Evolutionary conservation across 1,140 invertebrate genomes (phyloP), one percentile per base, ranked within the genome.

Genomic region (Chymomyza costata): DNA sequence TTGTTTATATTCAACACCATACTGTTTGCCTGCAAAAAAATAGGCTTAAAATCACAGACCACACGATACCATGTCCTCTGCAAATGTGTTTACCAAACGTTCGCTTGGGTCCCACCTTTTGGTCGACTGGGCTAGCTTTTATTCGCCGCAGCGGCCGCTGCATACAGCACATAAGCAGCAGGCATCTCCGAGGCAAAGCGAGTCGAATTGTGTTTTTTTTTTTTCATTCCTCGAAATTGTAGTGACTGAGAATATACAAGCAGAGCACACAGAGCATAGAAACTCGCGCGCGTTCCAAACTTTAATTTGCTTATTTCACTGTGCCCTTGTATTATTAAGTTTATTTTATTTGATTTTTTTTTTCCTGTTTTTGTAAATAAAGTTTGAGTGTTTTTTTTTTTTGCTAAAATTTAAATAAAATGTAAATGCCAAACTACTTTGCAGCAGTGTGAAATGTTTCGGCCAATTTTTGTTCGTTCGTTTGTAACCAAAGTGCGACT

Each of bases 141-240:
- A 45, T 46, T 54, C 44, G 43, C 51, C 35, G 52, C 44, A 13
- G 31, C 31, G 11, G 35, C 28, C 30, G 21, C 21, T 14, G 43
- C 43, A n/a, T 16, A 18, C 44, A 31, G 25, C 28, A 46, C 44
- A 47, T 46, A n/a, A n/a, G n/a, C 37, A 55, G 37, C n/a, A n/a
- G n/a, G n/a, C n/a, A n/a, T n/a, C n/a, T n/a, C n/a, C n/a, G n/a
- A n/a, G n/a, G n/a, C n/a, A n/a, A 35, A 35, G 35, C 46, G 44
- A 55, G 35, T 55, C 38, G 35, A 40, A 55, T 48, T 48, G 44
- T 67, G 40, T 59, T 51, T 67, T 59, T 53, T 47, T 58, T 60
- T 65, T 49, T 63, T 64, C 60, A 74, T 74, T 66, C 53, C 62
- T 78, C 30, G 53, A 61, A 61, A 52, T 50, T n/a, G n/a, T n/a